phyloP scores from a whole-genome alignment of 2,113 vertebrate genomes.

The Meleagris gallopavo region DNA sequence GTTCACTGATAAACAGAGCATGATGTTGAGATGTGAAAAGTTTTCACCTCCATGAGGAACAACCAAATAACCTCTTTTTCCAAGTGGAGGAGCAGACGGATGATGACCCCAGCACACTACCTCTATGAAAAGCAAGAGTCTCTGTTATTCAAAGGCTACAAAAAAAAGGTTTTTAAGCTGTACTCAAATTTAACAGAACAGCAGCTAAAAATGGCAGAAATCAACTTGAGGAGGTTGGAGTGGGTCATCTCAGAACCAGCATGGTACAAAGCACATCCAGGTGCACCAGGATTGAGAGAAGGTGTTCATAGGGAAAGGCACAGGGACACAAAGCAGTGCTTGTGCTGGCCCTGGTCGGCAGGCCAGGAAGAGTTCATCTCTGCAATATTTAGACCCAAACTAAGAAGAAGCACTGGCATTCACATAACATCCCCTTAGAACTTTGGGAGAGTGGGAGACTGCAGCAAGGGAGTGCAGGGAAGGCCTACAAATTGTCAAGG shows the following conservation, averaged over 20 bases:
- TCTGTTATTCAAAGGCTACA: neutral
- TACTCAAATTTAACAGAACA: neutral
- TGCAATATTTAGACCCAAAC: neutral
- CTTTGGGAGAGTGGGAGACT: neutral
- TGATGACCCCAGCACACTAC: neutral
- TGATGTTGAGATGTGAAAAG: neutral
- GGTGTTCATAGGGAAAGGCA: neutral
- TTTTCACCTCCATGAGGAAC: neutral
- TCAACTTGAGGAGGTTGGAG: rapidly evolving
- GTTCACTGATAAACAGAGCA: neutral
- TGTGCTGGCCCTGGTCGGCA: neutral
- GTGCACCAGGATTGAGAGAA: neutral
- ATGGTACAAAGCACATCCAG: neutral
- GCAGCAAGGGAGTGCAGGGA: neutral
- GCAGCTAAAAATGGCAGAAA: neutral
- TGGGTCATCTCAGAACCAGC: neutral
- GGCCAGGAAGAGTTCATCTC: neutral
- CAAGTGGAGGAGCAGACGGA: neutral
- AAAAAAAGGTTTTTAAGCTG: neutral
- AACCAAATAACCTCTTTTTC: neutral
- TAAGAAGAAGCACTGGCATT: neutral
- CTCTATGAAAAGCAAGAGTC: neutral
- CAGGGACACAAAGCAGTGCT: neutral
- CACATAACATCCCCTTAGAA: neutral
- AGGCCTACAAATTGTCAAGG: neutral